Base-by-base conservation (phyloP, 1,140 invertebrate genomes). In the Bombus superbus region DNA sequence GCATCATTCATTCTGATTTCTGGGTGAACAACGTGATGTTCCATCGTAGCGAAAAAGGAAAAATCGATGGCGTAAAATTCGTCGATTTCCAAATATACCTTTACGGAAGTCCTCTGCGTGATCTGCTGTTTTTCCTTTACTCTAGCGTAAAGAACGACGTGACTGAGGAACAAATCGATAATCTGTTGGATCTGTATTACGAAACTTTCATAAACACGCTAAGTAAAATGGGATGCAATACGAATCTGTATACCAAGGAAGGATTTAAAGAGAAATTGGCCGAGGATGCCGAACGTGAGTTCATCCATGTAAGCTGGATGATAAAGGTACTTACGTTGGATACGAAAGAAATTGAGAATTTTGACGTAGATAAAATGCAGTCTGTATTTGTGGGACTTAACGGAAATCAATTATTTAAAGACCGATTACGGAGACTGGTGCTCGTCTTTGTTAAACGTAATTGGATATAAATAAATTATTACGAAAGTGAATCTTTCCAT, bases 21-120 rank as follows among this genome's bases (percentile, higher is more conserved):
- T 97, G 96, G 97, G 93, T 95, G 9, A 97, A 97, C 88, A 97
- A 97, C 86, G 94, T 97, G 1, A 94, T 97, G 92, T 95, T 96
- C 71, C 93, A 93, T 66, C 47, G 78, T 25, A 89, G 95, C 87
- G 88, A 91, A 15, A 59, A 80, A 2, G 94, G 92, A 0, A 79
- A 91, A 38, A 93, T 96, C 0, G 87, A 94, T 0, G 94, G 95
- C 64, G 88, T 96, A 11, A 97, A 96, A 92, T 96, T 97, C 44
- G 94, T 97, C 0, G 97, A 97, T 88, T 96, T 97, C 78, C 97
- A 97, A 93, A 95, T 96, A 32, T 95, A 95, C 47, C 89, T 95
- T 28, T 95, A 96, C 68, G 92, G 94, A 11, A 96, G 95, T 35
- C 93, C 96, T 11, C 81, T 95, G 0, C 93, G 96, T 10, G 97